Percentiles rank a stretch among this genome's conserved stretches.
Evolutionary conservation across 2,113 vertebrate species (phyloP).

Genomic region (Psettodes erumei): DNA sequence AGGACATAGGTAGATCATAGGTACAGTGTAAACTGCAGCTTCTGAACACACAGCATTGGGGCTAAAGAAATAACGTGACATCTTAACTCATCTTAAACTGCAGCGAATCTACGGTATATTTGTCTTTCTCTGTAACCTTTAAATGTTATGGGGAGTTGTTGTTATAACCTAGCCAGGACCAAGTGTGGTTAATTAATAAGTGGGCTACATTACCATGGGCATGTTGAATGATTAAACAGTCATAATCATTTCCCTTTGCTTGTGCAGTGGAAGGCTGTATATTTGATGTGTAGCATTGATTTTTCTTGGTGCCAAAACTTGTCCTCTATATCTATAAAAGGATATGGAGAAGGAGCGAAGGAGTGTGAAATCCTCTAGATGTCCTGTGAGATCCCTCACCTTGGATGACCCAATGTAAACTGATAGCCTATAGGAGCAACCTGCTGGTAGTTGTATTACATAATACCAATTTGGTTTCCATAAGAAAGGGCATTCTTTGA

Average conservation of each 20-base stretch:
- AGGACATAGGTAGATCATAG: background rate
- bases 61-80: no score
- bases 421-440: background rate
- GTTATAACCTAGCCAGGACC: background rate
- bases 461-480: background rate
- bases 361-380: background rate
- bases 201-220: background rate
- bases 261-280: background rate
- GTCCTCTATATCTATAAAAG: background rate
- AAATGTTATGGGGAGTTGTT: background rate
- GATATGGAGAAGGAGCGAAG: background rate
- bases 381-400: conserved; percentile 3
- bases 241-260: background rate
- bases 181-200: background rate
- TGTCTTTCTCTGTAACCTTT: background rate
- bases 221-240: background rate
- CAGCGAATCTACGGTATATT: background rate
- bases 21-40: background rate
- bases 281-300: background rate
- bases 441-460: background rate
- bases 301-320: background rate
- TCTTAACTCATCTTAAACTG: background rate
- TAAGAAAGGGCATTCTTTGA: background rate
- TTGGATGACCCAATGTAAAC: background rate
- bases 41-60: background rate